Evolutionary conservation across 2,113 vertebrate species (phyloP).

Genomic region (Caracal caracal): DNA sequence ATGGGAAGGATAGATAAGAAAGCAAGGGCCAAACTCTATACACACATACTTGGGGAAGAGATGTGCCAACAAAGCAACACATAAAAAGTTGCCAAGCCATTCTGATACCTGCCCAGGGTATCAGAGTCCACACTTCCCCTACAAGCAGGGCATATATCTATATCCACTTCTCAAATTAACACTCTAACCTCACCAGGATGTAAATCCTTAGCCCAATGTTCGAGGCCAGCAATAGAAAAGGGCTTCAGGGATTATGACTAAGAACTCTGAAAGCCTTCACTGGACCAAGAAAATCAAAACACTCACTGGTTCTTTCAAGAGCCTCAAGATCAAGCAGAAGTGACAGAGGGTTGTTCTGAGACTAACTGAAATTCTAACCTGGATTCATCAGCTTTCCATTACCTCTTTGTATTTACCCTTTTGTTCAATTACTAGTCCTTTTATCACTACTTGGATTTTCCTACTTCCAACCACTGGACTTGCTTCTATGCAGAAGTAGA

Average conservation of each 20-base stretch:
- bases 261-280: not conserved
- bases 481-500: not conserved
- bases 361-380: not conserved
- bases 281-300: not conserved
- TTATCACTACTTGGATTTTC: not conserved
- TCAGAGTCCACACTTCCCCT: not conserved
- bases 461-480: not conserved
- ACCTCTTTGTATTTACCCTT: not conserved
- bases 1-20: not conserved
- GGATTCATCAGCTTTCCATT: not conserved
- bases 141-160: not conserved
- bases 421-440: not conserved
- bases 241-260: not conserved
- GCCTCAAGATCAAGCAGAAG: not conserved
- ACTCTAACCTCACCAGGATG: not conserved
- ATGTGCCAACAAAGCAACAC: not conserved
- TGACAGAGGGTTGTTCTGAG: not conserved
- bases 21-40: not conserved
- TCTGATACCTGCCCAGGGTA: not conserved
- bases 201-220: not conserved
- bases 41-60: not conserved
- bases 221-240: not conserved
- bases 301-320: not conserved
- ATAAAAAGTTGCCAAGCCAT: not conserved
- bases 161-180: not conserved